These are phyloP conservation scores for Dinocampus coccinellae DNA, from an alignment of 2,888 invertebrate genomes.

Conservation along the genomic window DNA sequence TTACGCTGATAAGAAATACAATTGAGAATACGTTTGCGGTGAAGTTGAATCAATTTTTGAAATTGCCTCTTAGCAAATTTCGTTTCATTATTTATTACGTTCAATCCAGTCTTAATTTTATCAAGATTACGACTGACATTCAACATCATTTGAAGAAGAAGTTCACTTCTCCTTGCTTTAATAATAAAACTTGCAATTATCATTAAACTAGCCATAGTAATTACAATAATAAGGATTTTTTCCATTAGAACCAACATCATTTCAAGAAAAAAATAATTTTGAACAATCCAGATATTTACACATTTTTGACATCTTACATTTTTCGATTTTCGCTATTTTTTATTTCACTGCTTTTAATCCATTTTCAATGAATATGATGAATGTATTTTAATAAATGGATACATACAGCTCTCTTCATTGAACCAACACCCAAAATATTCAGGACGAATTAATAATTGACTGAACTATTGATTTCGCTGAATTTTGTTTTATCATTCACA, in stretches of 20 bases:
- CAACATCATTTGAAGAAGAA: slow-evolving; percentile 47
- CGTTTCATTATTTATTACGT: slow-evolving; percentile 43
- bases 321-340: not conserved
- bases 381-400: not conserved
- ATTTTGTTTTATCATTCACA: not conserved
- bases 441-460: too few species aligned
- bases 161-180: slow-evolving; percentile 38
- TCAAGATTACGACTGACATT: slow-evolving; percentile 50
- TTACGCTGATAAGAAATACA: slow-evolving; percentile 33
- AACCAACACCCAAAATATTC: not conserved
- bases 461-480: not conserved
- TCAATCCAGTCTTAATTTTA: slow-evolving; percentile 45
- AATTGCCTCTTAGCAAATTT: slow-evolving; percentile 42
- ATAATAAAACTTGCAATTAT: slow-evolving; percentile 21
- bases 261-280: not conserved
- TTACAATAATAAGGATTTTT: slow-evolving; percentile 19
- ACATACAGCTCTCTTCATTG: not conserved
- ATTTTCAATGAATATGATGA: not conserved
- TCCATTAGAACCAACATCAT: slow-evolving; percentile 22
- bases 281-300: not conserved
- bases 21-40: slow-evolving; percentile 46
- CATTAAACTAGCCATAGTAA: slow-evolving; percentile 14
- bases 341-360: not conserved
- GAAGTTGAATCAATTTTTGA: slow-evolving; percentile 41
- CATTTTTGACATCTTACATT: not conserved